These are phyloP conservation scores for Accipiter cooperii DNA, from an alignment of 2,113 vertebrate species.

Conservation along the genomic window DNA sequence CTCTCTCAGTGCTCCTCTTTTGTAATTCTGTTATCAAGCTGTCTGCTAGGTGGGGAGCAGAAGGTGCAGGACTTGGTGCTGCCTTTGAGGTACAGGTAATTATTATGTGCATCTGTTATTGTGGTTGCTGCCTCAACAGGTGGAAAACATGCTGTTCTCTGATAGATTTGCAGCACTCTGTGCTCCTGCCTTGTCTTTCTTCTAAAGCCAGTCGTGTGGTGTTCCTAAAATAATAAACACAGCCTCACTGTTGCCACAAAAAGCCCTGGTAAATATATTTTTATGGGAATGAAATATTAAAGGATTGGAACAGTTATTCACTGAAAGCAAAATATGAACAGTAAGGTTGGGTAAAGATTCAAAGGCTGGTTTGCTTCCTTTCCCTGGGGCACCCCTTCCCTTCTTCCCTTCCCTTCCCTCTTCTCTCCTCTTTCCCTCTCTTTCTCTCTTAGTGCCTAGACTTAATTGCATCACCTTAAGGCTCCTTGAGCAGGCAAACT, in stretches of 20 bases:
- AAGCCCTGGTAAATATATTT: slow-evolving; percentile 53
- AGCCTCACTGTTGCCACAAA: slow-evolving; percentile 44
- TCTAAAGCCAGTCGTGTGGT: not conserved
- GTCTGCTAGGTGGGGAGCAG: slow-evolving; percentile 42
- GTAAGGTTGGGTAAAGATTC: slow-evolving; percentile 60
- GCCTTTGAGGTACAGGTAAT: slow-evolving; percentile 57
- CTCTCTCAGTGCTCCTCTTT: not conserved
- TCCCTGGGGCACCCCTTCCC: slow-evolving; percentile 9
- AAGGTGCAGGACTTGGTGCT: slow-evolving; percentile 34
- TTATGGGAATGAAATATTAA: slow-evolving; percentile 64
- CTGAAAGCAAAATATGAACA: slow-evolving; percentile 60
- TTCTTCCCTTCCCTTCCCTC: too few species aligned
- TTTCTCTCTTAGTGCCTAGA: not conserved
- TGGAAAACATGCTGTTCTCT: slow-evolving; percentile 55
- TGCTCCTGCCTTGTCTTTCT: slow-evolving; percentile 34
- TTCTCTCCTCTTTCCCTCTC: fast-evolving
- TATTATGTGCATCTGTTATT: slow-evolving; percentile 58
- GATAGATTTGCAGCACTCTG: slow-evolving; percentile 27
- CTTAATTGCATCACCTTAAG: not conserved
- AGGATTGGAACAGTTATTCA: slow-evolving; percentile 63
- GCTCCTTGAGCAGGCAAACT: not conserved
- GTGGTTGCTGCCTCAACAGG: slow-evolving; percentile 46
- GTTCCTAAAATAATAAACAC: slow-evolving; percentile 59
- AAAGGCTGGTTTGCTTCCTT: slow-evolving; percentile 51
- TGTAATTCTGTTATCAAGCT: slow-evolving; percentile 29